Evolutionary conservation across 2,797 vertebrate genomes (phyloP).

Genomic region (Todus mexicanus): DNA sequence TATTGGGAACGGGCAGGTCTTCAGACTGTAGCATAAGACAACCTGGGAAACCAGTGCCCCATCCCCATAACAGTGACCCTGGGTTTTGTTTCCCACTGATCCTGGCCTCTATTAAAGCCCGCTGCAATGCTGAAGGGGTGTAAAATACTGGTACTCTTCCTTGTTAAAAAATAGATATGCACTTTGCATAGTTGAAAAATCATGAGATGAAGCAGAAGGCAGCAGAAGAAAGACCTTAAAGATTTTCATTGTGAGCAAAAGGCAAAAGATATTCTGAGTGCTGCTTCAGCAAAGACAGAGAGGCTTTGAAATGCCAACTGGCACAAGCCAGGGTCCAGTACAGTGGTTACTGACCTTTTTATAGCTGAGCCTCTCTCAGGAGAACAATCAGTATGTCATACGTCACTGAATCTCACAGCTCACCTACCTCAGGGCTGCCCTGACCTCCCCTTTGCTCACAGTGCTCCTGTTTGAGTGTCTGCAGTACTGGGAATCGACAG

Average conservation of each 20-base stretch:
- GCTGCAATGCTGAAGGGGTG: not conserved
- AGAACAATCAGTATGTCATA: not conserved
- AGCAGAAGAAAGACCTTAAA: not conserved
- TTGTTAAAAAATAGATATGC: not conserved
- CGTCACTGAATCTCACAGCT: not conserved
- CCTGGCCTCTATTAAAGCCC: not conserved
- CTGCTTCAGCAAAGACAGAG: not conserved
- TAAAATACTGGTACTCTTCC: not conserved
- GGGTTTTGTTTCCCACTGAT: not conserved
- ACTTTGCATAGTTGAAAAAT: not conserved
- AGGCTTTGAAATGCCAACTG: not conserved
- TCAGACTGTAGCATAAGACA: not conserved
- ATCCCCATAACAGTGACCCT: not conserved
- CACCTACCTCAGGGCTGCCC: not conserved
- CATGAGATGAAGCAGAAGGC: not conserved
- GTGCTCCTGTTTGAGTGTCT: not conserved
- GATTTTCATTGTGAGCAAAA: not conserved
- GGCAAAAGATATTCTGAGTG: not conserved
- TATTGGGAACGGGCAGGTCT: not conserved
- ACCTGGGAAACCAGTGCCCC: not conserved
- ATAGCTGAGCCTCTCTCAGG: not conserved
- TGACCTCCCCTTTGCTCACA: rapidly evolving
- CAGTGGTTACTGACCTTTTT: not conserved
- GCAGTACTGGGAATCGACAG: no score
- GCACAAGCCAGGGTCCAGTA: not conserved